These are phyloP conservation scores for Synergus japonicus DNA, from an alignment of 2,888 invertebrate species.

Conservation along the genomic window DNA sequence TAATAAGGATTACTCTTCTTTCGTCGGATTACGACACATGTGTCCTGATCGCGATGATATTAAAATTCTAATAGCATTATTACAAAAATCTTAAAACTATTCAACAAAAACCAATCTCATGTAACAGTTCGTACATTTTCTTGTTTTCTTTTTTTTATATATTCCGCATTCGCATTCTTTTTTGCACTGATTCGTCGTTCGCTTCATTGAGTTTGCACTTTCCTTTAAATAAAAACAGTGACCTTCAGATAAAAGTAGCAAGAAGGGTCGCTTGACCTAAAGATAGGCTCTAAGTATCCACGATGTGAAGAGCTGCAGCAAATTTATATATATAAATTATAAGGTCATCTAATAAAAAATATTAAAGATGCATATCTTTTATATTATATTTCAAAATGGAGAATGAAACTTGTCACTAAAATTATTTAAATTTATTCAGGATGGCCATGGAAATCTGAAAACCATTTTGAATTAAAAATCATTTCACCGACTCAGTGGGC, in stretches of 20 bases:
- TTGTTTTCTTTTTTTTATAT: slow-evolving; percentile 45
- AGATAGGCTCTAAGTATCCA: slow-evolving; percentile 17
- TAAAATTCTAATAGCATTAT: slow-evolving; percentile 71
- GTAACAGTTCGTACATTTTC: slow-evolving; percentile 69
- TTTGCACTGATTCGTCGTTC: slow-evolving; percentile 28
- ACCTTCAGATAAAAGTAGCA: slow-evolving; percentile 20
- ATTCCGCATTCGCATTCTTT: slow-evolving; percentile 42
- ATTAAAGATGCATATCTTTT: background rate
- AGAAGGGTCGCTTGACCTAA: slow-evolving; percentile 31
- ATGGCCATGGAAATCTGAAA: background rate
- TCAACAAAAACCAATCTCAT: slow-evolving; percentile 74
- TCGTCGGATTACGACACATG: slow-evolving; percentile 32
- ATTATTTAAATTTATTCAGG: background rate
- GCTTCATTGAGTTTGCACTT: slow-evolving; percentile 22
- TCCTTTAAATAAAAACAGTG: slow-evolving; percentile 14
- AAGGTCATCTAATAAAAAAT: background rate
- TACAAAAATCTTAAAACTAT: slow-evolving; percentile 76
- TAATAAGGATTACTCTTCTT: slow-evolving; percentile 8
- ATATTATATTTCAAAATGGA: background rate
- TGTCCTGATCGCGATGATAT: slow-evolving; percentile 60
- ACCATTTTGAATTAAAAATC: no score
- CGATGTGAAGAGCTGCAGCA: background rate
- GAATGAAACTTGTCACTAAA: background rate
- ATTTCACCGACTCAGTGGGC: no score
- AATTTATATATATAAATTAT: slow-evolving; percentile 22